Evolutionary conservation across 2,888 invertebrate species (phyloP).

Genomic region (Rhagonycha fulva): DNA sequence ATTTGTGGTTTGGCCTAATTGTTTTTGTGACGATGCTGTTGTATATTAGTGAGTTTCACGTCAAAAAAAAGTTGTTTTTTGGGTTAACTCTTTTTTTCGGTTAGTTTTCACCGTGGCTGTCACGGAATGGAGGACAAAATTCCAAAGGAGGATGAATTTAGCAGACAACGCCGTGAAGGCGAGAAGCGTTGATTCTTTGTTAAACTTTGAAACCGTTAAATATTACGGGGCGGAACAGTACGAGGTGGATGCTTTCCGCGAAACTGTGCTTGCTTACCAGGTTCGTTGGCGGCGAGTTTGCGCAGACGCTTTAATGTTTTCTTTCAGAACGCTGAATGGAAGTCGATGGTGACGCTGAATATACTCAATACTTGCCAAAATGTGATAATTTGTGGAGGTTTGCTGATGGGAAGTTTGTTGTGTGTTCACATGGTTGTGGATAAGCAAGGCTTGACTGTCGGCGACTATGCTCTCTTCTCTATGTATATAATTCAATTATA

Average conservation of each 20-base stretch:
- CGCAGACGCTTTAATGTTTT: slow-evolving; percentile 20
- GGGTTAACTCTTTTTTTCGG: slow-evolving; percentile 7
- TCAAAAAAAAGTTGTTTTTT: not conserved
- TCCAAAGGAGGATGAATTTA: slow-evolving; percentile 89
- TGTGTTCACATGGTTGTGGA: slow-evolving; percentile 85
- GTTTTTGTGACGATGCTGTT: slow-evolving; percentile 91
- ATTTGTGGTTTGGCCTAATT: slow-evolving; percentile 93
- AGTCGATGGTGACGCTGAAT: slow-evolving; percentile 81
- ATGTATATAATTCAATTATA: slow-evolving; percentile 94
- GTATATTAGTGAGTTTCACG: slow-evolving; percentile 82
- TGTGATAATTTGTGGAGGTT: slow-evolving; percentile 82
- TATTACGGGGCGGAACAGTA: slow-evolving; percentile 95
- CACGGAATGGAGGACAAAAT: slow-evolving; percentile 99
- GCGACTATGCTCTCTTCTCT: slow-evolving; percentile 95
- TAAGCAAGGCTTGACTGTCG: slow-evolving; percentile 74
- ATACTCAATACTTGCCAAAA: slow-evolving; percentile 92
- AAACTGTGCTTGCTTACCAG: slow-evolving; percentile 86
- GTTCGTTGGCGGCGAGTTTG: slow-evolving; percentile 50
- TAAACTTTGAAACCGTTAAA: slow-evolving; percentile 98
- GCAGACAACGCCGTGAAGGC: slow-evolving; percentile 93
- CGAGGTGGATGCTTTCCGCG: slow-evolving; percentile 84
- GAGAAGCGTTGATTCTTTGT: slow-evolving; percentile 90
- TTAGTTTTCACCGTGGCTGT: slow-evolving; percentile 83
- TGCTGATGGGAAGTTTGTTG: slow-evolving; percentile 84
- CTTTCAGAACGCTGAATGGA: slow-evolving; percentile 86